These are phyloP conservation scores for Proterorhinus semilunaris DNA, from an alignment of 2,113 vertebrate genomes.

Conservation along the genomic window DNA sequence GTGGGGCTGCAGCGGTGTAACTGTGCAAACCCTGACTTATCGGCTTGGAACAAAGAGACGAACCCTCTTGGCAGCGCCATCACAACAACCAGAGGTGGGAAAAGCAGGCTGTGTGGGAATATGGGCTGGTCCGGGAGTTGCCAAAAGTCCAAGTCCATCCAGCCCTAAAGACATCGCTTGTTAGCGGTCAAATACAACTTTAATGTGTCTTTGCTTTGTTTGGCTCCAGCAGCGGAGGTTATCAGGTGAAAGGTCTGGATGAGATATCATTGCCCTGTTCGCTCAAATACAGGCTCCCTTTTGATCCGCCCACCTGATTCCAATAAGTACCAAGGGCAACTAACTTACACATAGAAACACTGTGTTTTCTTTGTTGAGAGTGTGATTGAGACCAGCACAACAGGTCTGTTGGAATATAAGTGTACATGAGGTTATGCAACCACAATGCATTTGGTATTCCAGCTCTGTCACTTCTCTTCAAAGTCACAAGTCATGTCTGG, in stretches of 20 bases:
- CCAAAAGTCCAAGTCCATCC: constrained; percentile 36
- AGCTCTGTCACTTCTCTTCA: constrained; percentile 38
- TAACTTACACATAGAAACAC: constrained; percentile 37
- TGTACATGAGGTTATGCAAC: constrained; percentile 56
- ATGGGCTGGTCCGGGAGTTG: constrained; percentile 44
- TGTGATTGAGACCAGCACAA: constrained; percentile 26
- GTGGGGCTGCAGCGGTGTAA: constrained; percentile 43
- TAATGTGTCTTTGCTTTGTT: constrained; percentile 35
- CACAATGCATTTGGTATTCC: constrained; percentile 40
- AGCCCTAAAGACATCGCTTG: constrained; percentile 30
- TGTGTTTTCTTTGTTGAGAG: constrained; percentile 26
- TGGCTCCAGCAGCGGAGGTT: constrained; percentile 42
- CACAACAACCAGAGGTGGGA: constrained; percentile 62
- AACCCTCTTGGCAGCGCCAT: constrained; percentile 39
- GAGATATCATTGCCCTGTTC: constrained; percentile 43
- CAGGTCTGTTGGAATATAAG: constrained; percentile 34
- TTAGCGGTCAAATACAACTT: constrained; percentile 28
- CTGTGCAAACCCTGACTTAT: constrained; percentile 55
- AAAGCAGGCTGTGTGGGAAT: constrained; percentile 58
- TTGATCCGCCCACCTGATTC: constrained; percentile 61
- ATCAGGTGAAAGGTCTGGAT: constrained; percentile 62
- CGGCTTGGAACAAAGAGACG: constrained; percentile 57
- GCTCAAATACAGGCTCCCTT: constrained; percentile 57
- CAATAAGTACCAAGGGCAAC: constrained; percentile 48
- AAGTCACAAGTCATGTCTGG: constrained; percentile 32